Evolutionary conservation across 2,797 vertebrate species (phyloP).

Genomic region (Phoeniculus purpureus): DNA sequence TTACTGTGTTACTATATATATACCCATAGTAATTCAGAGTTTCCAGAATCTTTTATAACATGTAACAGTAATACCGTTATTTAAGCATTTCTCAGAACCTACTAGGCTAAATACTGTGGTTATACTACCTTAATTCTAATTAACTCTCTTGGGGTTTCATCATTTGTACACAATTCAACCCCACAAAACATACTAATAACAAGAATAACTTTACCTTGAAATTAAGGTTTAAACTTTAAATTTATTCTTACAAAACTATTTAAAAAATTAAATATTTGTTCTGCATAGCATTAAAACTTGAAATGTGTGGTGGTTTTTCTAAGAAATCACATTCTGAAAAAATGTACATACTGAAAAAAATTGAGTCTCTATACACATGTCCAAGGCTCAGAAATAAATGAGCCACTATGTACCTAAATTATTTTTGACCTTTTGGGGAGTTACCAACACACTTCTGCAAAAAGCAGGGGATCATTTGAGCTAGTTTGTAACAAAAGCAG

Average conservation of each 20-base stretch:
- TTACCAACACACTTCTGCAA: neutral
- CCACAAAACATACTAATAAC: neutral
- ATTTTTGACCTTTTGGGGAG: neutral
- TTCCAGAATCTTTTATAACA: neutral
- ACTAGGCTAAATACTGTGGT: neutral
- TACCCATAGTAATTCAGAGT: neutral
- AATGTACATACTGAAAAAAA: neutral
- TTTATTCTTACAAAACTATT: neutral
- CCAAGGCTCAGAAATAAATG: neutral
- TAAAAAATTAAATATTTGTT: neutral
- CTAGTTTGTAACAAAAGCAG: neutral
- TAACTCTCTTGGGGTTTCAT: slow-evolving; percentile 44
- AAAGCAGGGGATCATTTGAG: neutral
- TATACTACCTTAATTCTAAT: slow-evolving; percentile 33
- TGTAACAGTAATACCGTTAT: neutral
- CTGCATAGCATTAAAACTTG: neutral
- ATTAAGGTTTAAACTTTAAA: neutral
- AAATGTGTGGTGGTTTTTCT: neutral
- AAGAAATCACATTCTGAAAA: neutral
- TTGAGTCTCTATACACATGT: neutral
- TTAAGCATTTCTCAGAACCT: neutral
- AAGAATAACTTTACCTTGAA: slow-evolving; percentile 38
- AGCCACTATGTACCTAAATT: neutral
- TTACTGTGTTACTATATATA: neutral
- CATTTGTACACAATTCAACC: slow-evolving; percentile 37